Evolutionary conservation across 2,888 invertebrate genomes (phyloP).

Genomic region (Thymelicus acteon): DNA sequence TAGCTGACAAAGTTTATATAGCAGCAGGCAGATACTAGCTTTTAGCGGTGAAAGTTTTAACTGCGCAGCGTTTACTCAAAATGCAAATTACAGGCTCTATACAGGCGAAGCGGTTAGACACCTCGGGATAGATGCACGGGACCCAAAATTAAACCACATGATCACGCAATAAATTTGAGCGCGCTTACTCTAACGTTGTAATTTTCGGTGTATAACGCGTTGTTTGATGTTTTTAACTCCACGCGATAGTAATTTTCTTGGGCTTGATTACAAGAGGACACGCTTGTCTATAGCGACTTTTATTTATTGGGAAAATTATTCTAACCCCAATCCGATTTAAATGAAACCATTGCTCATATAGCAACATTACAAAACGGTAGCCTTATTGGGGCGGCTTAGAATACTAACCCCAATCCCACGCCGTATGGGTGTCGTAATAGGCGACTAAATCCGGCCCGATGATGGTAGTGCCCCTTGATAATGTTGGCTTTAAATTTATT

Average conservation of each 20-base stretch:
- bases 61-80: conserved; percentile 77
- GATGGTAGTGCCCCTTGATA: too few species aligned
- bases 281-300: neutral
- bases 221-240: conserved; percentile 29
- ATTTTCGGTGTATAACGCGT: conserved; percentile 53
- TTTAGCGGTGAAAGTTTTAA: conserved; percentile 72
- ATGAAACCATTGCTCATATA: too few species aligned
- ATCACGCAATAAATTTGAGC: conserved; percentile 74
- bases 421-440: too few species aligned
- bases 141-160: conserved; percentile 80
- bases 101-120: conserved; percentile 62
- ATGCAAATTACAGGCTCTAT: conserved; percentile 79
- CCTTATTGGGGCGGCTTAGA: too few species aligned
- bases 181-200: conserved; percentile 58
- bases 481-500: too few species aligned
- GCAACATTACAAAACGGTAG: too few species aligned
- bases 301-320: neutral
- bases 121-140: conserved; percentile 74
- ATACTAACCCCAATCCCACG: too few species aligned
- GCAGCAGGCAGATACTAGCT: conserved; percentile 55
- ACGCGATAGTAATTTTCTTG: neutral
- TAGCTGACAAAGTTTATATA: conserved; percentile 59
- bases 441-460: too few species aligned
- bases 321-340: too few species aligned
- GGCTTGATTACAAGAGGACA: neutral